A percentile compares a stretch with the other conserved stretches of the same genome.
These are phyloP conservation scores for Telmatherina bonti DNA, from an alignment of 2,797 vertebrate species.

Conservation along the genomic window DNA sequence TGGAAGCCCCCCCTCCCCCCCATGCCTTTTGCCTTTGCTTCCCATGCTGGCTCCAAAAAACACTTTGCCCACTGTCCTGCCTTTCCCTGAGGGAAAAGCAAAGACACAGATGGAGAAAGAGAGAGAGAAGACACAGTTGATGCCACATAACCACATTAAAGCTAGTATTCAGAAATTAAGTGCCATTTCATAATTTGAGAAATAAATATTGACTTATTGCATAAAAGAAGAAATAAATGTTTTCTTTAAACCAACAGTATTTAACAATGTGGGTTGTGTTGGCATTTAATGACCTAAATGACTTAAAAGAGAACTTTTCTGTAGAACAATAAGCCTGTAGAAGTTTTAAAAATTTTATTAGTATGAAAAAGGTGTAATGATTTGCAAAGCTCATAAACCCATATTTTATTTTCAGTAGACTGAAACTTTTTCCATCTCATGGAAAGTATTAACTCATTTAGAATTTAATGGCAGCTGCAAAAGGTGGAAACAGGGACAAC, in stretches of 20 bases:
- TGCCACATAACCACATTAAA: conserved; percentile 21
- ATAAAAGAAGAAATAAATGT: neutral
- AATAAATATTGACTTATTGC: conserved; percentile 23
- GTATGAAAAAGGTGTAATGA: no score
- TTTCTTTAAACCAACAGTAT: neutral
- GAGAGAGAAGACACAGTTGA: conserved; percentile 2
- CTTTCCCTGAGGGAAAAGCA: conserved; percentile 60
- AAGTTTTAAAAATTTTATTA: no score
- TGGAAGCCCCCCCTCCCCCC: conserved; percentile 42
- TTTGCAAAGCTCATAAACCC: no score
- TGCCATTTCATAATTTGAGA: conserved; percentile 24
- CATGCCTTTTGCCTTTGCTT: conserved; percentile 56
- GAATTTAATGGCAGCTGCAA: neutral
- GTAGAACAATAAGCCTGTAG: no score
- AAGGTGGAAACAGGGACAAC: no score
- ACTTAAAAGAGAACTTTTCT: no score
- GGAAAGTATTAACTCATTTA: neutral
- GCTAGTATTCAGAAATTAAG: conserved; percentile 31
- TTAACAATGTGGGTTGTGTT: neutral
- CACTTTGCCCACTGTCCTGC: conserved; percentile 60
- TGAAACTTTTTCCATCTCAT: neutral
- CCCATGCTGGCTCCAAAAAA: conserved; percentile 51
- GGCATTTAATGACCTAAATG: neutral
- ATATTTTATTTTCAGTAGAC: no score
- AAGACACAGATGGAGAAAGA: conserved; percentile 37